phyloP scores from a whole-genome alignment of 2,113 vertebrate species.

The Andinoacara biseriatus region DNA sequence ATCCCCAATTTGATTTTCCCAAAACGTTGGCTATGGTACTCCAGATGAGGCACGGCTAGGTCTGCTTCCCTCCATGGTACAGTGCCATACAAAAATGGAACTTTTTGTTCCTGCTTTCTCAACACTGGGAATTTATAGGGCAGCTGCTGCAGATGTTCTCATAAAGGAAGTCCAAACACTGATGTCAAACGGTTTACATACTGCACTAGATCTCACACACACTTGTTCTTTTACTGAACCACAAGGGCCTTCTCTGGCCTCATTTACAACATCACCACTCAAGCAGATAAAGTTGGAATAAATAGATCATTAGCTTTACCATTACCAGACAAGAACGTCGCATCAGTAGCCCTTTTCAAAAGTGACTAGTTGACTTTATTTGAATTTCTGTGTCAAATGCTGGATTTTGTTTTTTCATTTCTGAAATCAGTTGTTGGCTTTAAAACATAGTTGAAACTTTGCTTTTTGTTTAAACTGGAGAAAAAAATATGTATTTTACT shows the following conservation, averaged over 20 bases:
- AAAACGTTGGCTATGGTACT: constrained; percentile 53
- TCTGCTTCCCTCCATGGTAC: constrained; percentile 72
- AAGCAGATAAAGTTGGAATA: constrained; percentile 39
- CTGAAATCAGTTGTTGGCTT: neutral
- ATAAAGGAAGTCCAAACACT: constrained; percentile 81
- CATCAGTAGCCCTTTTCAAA: constrained; percentile 29
- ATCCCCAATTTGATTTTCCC: constrained; percentile 71
- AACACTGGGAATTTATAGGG: constrained; percentile 80
- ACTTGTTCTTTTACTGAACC: constrained; percentile 72
- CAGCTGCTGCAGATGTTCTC: constrained; percentile 83
- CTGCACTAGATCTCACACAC: constrained; percentile 69
- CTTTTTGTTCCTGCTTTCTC: constrained; percentile 80
- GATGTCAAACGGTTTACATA: constrained; percentile 82
- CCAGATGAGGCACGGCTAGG: constrained; percentile 67
- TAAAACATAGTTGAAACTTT: neutral
- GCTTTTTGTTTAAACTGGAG: neutral
- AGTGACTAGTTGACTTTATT: constrained; percentile 15
- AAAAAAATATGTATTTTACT: neutral
- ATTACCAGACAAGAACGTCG: constrained; percentile 30
- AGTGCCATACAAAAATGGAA: constrained; percentile 80
- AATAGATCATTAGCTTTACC: constrained; percentile 40
- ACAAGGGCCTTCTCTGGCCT: constrained; percentile 42
- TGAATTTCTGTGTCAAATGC: constrained; percentile 20
- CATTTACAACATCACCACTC: constrained; percentile 38
- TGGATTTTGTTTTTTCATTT: constrained; percentile 12